These are phyloP conservation scores for Oscheius sp. DNA, from an alignment of 1,140 invertebrate genomes.

Conservation along the genomic window DNA sequence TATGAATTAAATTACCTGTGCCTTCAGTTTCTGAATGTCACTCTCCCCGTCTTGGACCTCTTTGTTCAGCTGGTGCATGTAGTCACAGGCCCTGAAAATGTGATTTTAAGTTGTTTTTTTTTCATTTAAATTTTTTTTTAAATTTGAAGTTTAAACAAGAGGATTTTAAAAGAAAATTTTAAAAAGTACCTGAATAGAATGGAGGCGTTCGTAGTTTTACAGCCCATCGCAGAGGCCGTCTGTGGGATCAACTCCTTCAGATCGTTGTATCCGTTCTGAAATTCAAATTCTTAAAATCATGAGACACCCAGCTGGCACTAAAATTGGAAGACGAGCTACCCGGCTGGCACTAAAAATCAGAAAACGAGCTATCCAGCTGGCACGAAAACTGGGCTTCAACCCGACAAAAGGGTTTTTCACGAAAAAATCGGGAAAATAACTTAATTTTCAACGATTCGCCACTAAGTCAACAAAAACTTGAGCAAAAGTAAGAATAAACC, in stretches of 20 bases:
- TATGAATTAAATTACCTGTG: neutral
- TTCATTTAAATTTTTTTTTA: neutral
- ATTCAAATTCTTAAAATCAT: neutral
- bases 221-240: slow-evolving; percentile 51
- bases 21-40: slow-evolving; percentile 32
- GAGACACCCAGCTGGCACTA: no score
- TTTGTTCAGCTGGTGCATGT: slow-evolving; percentile 52
- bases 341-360: no score
- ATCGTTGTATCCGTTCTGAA: slow-evolving; percentile 59
- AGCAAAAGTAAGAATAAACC: no score
- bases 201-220: slow-evolving; percentile 58
- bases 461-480: no score
- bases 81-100: slow-evolving; percentile 54
- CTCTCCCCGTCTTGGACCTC: slow-evolving; percentile 51
- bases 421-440: no score
- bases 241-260: slow-evolving; percentile 57
- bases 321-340: no score
- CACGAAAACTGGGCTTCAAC: no score
- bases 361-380: no score
- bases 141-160: neutral
- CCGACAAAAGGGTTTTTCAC: no score
- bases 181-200: slow-evolving; percentile 49
- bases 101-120: neutral
- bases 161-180: neutral
- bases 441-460: no score